phyloP scores from a whole-genome alignment of 2,888 invertebrate species.

The Monochamus alternatus region DNA sequence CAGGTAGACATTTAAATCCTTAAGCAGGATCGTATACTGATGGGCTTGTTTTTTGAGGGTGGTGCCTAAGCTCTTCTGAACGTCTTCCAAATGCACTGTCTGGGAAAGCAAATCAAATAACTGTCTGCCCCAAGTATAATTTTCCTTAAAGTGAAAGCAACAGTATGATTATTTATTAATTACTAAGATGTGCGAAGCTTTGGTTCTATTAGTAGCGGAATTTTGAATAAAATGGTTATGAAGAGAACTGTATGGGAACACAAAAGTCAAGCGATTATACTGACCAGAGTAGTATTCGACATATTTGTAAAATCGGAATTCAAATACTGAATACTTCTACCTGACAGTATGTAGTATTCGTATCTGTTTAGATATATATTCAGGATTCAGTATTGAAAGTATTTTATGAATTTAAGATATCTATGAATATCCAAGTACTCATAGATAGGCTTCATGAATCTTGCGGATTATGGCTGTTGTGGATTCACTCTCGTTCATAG shows the following conservation, averaged over 20 bases:
- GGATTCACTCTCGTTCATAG: too few relatives aligned
- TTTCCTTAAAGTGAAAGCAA: slow-evolving; percentile 53
- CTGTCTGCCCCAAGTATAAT: slow-evolving; percentile 45
- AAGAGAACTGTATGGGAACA: background rate
- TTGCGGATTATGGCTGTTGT: too few relatives aligned
- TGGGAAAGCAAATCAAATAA: slow-evolving; percentile 63
- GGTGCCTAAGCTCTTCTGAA: slow-evolving; percentile 72
- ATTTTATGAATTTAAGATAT: too few relatives aligned
- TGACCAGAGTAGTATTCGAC: too few relatives aligned
- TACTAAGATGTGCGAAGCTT: slow-evolving; percentile 59
- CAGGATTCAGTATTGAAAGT: too few relatives aligned
- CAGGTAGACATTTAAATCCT: slow-evolving; percentile 73
- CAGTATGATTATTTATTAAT: slow-evolving; percentile 58
- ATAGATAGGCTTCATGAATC: too few relatives aligned
- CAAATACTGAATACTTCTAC: too few relatives aligned
- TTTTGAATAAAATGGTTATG: background rate
- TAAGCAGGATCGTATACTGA: slow-evolving; percentile 71
- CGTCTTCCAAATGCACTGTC: slow-evolving; percentile 77
- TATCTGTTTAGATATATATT: too few relatives aligned
- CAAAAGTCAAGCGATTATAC: too few relatives aligned
- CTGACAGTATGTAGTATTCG: too few relatives aligned
- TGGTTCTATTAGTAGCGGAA: slow-evolving; percentile 55
- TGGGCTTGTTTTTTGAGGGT: slow-evolving; percentile 73
- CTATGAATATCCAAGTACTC: too few relatives aligned
- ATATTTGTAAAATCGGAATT: too few relatives aligned